Conservation (phyloP, 2,797 vertebrate species). For the Ctenosaura bakeri region DNA sequence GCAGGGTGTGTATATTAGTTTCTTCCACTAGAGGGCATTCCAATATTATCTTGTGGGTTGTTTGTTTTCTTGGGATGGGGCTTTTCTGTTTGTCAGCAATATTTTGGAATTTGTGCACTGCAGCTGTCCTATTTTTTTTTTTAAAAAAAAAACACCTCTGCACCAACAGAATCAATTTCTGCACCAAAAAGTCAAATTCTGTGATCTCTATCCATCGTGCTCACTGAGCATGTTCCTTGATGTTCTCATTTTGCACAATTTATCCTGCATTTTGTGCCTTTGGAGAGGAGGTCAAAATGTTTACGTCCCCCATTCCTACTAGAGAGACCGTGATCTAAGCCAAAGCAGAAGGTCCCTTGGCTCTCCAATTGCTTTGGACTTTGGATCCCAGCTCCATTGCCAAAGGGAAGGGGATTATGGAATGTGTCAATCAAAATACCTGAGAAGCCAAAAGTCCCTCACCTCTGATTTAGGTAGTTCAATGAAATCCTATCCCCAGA, state of each 20-base stretch:
- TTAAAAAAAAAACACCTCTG: not conserved
- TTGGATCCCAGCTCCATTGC: not conserved
- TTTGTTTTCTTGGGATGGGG: no score
- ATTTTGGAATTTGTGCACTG: not conserved
- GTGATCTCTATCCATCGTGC: not conserved
- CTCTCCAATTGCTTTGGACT: not conserved
- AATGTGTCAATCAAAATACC: no score
- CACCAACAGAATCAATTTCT: not conserved
- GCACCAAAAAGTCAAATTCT: not conserved
- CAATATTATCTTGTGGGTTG: not conserved
- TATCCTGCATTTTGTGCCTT: not conserved
- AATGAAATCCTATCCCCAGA: no score
- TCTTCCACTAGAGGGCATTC: constrained; percentile 5
- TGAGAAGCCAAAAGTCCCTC: no score
- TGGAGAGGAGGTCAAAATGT: not conserved
- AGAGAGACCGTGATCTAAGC: no score
- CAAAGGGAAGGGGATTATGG: no score
- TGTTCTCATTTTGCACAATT: not conserved
- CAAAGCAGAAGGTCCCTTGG: not conserved
- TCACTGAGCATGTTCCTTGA: not conserved
- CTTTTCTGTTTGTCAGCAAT: not conserved
- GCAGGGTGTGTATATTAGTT: not conserved
- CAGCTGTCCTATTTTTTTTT: not conserved
- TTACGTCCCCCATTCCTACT: not conserved
- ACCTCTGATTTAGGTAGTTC: no score